These are phyloP conservation scores for Zalophus californianus DNA, from an alignment of 2,797 vertebrate species.

Conservation along the genomic window DNA sequence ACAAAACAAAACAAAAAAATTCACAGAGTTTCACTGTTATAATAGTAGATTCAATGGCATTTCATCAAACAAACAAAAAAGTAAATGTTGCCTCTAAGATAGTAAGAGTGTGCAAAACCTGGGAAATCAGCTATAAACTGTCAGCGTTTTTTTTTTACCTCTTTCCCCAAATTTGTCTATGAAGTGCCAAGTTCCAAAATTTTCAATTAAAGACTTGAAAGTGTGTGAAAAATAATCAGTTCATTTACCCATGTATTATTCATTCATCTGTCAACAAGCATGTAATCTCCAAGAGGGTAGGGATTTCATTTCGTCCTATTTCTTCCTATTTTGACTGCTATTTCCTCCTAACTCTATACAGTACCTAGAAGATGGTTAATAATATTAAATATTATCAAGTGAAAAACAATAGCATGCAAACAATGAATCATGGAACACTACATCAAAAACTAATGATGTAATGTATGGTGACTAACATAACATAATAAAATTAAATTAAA, in stretches of 20 bases:
- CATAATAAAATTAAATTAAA: too few species aligned
- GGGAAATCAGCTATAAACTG: background rate
- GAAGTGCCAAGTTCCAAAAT: slow-evolving; percentile 5
- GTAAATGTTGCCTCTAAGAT: slow-evolving; percentile 44
- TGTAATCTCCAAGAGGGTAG: background rate
- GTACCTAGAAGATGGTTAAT: background rate
- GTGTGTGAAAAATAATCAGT: background rate
- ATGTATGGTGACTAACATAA: too few species aligned
- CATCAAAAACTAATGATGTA: too few species aligned
- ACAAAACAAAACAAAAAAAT: background rate
- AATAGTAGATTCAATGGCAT: slow-evolving; percentile 48
- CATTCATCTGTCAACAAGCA: background rate
- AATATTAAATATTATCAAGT: background rate
- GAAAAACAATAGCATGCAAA: background rate
- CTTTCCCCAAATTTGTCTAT: slow-evolving; percentile 15
- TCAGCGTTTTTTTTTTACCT: slow-evolving; percentile 53
- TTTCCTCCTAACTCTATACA: background rate
- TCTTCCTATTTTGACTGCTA: background rate
- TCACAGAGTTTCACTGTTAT: slow-evolving; percentile 28
- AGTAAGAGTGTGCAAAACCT: background rate
- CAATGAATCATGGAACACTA: too few species aligned
- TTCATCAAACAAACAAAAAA: slow-evolving; percentile 6
- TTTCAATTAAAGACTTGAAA: background rate
- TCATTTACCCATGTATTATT: background rate
- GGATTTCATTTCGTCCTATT: background rate